A percentile compares a stretch with the other conserved stretches of the same genome.
Conservation (phyloP, 1,140 invertebrate species). For the Drosophila tropicalis region DNA sequence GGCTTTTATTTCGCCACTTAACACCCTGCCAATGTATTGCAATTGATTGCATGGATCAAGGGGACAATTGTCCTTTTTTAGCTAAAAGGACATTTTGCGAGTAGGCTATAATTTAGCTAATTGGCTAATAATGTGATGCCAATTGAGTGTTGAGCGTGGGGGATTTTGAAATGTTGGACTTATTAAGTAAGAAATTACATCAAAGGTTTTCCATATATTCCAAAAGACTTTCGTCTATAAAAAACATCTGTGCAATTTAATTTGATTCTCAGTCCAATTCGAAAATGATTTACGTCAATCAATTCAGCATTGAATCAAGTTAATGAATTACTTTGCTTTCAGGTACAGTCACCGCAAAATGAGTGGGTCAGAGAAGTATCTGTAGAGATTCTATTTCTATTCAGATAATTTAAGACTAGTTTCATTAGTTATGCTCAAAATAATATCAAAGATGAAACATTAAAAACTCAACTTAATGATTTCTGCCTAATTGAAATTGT, state of each 20-base stretch:
- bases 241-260: neutral
- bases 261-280: neutral
- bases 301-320: too few species aligned
- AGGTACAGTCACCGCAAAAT: too few species aligned
- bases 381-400: too few species aligned
- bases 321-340: too few species aligned
- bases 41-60: constrained; percentile 25
- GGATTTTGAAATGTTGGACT: neutral
- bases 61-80: constrained; percentile 35
- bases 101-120: constrained; percentile 72
- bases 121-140: constrained; percentile 51
- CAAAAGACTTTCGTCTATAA: too few species aligned
- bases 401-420: too few species aligned
- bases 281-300: too few species aligned
- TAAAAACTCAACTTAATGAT: too few species aligned
- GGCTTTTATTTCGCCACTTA: constrained; percentile 66
- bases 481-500: too few species aligned
- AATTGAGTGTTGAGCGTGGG: constrained; percentile 24
- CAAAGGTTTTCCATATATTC: neutral
- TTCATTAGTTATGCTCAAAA: too few species aligned
- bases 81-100: constrained; percentile 24
- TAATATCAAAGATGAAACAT: too few species aligned
- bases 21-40: constrained; percentile 22
- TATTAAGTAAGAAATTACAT: neutral
- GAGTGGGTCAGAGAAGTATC: too few species aligned